These are phyloP conservation scores for Amia ocellicauda DNA, from an alignment of 2,113 vertebrate species.

Conservation along the genomic window DNA sequence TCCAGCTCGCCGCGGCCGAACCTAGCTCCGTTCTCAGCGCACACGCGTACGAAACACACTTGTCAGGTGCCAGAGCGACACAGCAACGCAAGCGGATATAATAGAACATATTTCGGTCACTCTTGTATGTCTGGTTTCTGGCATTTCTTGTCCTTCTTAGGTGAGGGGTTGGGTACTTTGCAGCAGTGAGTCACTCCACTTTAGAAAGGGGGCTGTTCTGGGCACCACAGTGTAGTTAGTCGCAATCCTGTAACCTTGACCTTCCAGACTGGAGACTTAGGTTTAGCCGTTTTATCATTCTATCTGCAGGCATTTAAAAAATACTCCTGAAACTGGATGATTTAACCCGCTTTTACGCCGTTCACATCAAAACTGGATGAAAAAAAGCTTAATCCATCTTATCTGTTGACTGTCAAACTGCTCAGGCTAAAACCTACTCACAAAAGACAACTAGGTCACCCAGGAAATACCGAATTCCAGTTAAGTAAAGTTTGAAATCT, in stretches of 20 bases:
- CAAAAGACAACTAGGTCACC: constrained; percentile 80
- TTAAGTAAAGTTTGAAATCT: constrained; percentile 65
- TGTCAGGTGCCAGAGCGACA: too few species aligned
- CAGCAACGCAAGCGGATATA: too few species aligned
- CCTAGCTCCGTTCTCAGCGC: too few species aligned
- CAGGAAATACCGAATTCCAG: constrained; percentile 57
- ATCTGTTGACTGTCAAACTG: constrained; percentile 82
- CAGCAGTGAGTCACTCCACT: constrained; percentile 28
- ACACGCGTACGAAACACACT: too few species aligned
- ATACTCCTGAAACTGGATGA: constrained; percentile 72
- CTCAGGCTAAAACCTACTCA: constrained; percentile 77
- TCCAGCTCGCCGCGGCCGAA: too few species aligned
- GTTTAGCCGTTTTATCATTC: constrained; percentile 68
- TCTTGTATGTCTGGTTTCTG: constrained; percentile 46
- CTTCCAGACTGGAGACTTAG: constrained; percentile 59
- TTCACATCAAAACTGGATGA: constrained; percentile 78
- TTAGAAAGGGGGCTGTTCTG: constrained; percentile 31
- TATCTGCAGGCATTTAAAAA: constrained; percentile 79
- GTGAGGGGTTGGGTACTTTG: constrained; percentile 49
- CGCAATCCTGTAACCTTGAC: constrained; percentile 63
- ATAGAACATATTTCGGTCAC: too few species aligned
- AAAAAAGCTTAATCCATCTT: constrained; percentile 79
- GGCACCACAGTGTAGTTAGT: constrained; percentile 46
- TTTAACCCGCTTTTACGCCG: constrained; percentile 78
- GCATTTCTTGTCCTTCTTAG: constrained; percentile 44